Conservation (phyloP, 1,140 invertebrate species). For the Telenomus remus region DNA sequence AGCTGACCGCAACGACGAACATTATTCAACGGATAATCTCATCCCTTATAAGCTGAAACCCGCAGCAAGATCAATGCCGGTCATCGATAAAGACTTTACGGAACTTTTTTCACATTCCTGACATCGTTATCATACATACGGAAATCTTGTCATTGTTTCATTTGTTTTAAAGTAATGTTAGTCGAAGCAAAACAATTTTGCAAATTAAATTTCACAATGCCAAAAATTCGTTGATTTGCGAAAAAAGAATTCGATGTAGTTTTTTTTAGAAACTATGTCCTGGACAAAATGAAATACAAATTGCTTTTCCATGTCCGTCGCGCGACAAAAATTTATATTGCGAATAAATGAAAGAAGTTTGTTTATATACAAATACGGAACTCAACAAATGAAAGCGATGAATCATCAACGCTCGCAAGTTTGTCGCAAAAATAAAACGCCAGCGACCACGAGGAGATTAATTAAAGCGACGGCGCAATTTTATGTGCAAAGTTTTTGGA, state of each 20-base stretch:
- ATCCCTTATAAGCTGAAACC: conserved; percentile 68
- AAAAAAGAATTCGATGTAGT: no score
- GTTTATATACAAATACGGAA: conserved; percentile 50
- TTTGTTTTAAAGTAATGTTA: not conserved
- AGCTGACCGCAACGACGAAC: conserved; percentile 60
- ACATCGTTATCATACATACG: not conserved
- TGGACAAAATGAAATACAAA: conserved; percentile 30
- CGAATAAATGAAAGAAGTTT: conserved; percentile 54
- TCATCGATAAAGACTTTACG: conserved; percentile 44
- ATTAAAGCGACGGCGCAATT: conserved; percentile 46
- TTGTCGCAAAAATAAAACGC: conserved; percentile 51
- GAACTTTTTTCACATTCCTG: conserved; percentile 1
- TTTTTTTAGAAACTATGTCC: no score
- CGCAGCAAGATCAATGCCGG: conserved; percentile 61
- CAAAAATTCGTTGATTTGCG: no score
- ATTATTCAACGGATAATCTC: conserved; percentile 72
- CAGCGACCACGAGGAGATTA: conserved; percentile 37
- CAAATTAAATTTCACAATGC: no score
- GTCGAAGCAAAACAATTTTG: no score
- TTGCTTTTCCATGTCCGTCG: conserved; percentile 47
- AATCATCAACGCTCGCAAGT: conserved; percentile 49
- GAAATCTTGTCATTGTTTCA: not conserved
- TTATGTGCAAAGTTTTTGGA: conserved; percentile 56
- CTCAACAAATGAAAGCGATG: conserved; percentile 54
- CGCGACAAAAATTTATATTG: conserved; percentile 42